Base-by-base conservation (phyloP, 2,113 vertebrate species). In the Prolemur simus region DNA sequence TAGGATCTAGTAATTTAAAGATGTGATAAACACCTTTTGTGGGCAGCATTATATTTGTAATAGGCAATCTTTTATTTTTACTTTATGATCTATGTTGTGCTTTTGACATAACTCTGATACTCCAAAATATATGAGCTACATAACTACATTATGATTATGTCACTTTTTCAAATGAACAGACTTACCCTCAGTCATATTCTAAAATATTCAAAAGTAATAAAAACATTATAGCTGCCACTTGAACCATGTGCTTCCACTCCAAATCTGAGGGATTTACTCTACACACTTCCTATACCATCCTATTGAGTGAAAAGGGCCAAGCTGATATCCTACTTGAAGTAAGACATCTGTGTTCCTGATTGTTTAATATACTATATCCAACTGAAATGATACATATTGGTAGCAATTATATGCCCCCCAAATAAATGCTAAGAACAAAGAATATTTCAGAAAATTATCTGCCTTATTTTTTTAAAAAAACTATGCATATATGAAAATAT, bases 211-310 rank as follows among this genome's bases (percentile, higher is more conserved):
- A 32, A 86, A 68, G 8, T 52, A 23, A 86, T 29, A 42, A 32
- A 71, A 13, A 8, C 37, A 17, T 9, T 6, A 7, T 52, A 49
- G 37, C 11, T 68, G 12, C 18, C 13, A 18, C 11, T 20, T 47
- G 32, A 92, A 20, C 3, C 3, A 21, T 1, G 3, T 34, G 5
- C 5, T 29, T 13, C 45, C 10, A 63, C 45, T 58, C 27, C 8
- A 52, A 32, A 66, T 81, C 34, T 74, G 42, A 74, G 15, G 17
- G 1, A 63, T 66, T 78, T 81, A 17, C 29, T 12, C 8, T 37
- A 25, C 0, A 42, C 4, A 45, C 1, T 29, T 32, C 8, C 39
- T 39, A 15, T 39, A 8, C 27, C 15, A 47, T 39, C 4, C 3
- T 37, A 27, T 2, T 56, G 1, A 82, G 9, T 60, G 47, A 77